Evolutionary conservation across 1,140 invertebrate species (phyloP).

Genomic region (Drosophila teissieri): DNA sequence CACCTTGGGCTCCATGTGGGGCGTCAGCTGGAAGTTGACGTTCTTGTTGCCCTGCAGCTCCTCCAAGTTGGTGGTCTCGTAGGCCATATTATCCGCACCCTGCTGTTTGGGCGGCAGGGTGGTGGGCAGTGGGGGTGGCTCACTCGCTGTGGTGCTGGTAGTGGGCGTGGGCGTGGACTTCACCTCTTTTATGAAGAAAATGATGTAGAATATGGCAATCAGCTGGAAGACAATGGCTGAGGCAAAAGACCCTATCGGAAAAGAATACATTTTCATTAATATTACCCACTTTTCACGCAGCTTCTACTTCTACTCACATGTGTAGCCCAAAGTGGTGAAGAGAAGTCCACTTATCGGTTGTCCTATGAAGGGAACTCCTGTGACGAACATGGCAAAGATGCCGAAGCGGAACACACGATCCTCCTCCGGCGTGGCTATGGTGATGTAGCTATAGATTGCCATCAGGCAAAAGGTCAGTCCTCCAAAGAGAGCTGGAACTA

Average conservation of each 20-base stretch:
- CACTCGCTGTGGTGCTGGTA: constrained; percentile 3
- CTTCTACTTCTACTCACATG: constrained; percentile 42
- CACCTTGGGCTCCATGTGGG: constrained; percentile 60
- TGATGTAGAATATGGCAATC: constrained; percentile 76
- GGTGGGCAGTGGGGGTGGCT: constrained; percentile 39
- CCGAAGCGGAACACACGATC: constrained; percentile 86
- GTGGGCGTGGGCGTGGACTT: constrained; percentile 43
- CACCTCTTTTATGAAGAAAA: constrained; percentile 78
- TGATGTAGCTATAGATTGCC: constrained; percentile 88
- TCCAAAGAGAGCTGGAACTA: constrained; percentile 86
- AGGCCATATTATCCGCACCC: constrained; percentile 74
- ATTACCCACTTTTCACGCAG: too few species aligned
- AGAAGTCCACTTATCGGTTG: constrained; percentile 72
- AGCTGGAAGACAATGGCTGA: constrained; percentile 68
- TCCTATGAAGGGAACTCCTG: constrained; percentile 71
- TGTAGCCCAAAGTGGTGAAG: constrained; percentile 71
- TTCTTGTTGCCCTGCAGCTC: constrained; percentile 70
- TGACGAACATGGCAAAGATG: constrained; percentile 83
- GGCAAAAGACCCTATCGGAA: constrained; percentile 67
- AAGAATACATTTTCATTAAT: not conserved
- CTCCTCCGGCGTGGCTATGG: constrained; percentile 86
- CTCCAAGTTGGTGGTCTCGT: constrained; percentile 65
- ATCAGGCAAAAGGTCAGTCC: constrained; percentile 87
- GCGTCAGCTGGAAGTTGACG: constrained; percentile 68
- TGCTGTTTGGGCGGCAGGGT: constrained; percentile 32